Evolutionary conservation across 2,888 invertebrate genomes (phyloP).

Genomic region (Choristoneura rosaceana): DNA sequence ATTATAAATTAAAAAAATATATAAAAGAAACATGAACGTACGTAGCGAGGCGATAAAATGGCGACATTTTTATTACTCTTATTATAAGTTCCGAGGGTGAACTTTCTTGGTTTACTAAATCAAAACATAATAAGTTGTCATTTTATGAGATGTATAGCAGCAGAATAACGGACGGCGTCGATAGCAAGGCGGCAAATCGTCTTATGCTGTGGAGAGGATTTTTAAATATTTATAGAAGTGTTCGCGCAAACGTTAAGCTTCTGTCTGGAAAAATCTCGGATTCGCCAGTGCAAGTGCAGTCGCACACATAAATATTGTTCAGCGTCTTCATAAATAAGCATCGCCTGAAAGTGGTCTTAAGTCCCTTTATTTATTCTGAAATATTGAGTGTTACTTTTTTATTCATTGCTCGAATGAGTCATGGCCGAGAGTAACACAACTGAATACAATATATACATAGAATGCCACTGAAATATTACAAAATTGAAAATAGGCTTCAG

Average conservation of each 20-base stretch:
- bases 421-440: not conserved
- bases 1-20: too few relatives aligned
- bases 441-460: too few relatives aligned
- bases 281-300: slow-evolving; percentile 39
- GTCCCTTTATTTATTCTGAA: slow-evolving; percentile 35
- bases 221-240: slow-evolving; percentile 63
- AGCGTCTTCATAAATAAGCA: slow-evolving; percentile 40
- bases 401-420: not conserved
- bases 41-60: too few relatives aligned
- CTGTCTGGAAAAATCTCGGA: slow-evolving; percentile 54
- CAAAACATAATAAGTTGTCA: not conserved
- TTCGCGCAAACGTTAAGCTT: slow-evolving; percentile 58
- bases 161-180: slow-evolving; percentile 28
- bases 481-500: too few relatives aligned
- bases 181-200: slow-evolving; percentile 52
- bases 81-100: too few relatives aligned
- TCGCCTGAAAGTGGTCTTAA: slow-evolving; percentile 39
- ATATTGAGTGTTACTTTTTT: slow-evolving; percentile 7
- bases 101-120: not conserved
- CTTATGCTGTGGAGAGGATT: slow-evolving; percentile 54
- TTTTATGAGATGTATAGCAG: not conserved
- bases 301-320: slow-evolving; percentile 42
- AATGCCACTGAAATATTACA: too few relatives aligned
- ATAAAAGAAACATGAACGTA: too few relatives aligned
- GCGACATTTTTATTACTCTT: too few relatives aligned